Percentiles rank a stretch among this genome's conserved stretches.
Evolutionary conservation across 2,888 invertebrate species (phyloP).

Genomic region (Chydorus sphaericus): DNA sequence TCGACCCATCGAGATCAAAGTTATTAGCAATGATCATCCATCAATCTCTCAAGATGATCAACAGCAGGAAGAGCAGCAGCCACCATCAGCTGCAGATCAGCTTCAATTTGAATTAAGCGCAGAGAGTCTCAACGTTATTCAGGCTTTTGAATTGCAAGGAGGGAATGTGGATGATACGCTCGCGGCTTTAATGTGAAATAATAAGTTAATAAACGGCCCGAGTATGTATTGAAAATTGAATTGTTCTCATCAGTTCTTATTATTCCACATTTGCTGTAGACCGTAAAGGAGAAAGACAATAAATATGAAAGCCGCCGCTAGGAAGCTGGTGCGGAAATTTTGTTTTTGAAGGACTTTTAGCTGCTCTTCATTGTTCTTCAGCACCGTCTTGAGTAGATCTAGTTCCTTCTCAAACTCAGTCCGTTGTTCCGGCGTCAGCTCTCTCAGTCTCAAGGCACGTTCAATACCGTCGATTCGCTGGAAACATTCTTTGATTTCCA

Average conservation of each 20-base stretch:
- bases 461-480: conserved; percentile 6
- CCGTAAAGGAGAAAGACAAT: conserved; percentile 11
- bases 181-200: conserved; percentile 2
- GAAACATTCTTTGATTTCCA: conserved; percentile 1
- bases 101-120: not conserved
- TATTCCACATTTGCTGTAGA: conserved; percentile 1
- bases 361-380: conserved; percentile 11
- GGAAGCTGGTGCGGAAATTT: conserved; percentile 6
- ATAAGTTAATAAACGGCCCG: too few species aligned
- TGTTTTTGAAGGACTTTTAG: conserved; percentile 12
- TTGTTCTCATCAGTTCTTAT: too few species aligned
- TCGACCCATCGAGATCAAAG: conserved; percentile 5
- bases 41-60: not conserved
- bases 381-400: conserved; percentile 6
- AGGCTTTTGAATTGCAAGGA: not conserved
- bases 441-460: conserved; percentile 1
- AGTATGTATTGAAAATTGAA: too few species aligned
- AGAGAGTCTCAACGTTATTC: not conserved
- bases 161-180: conserved; percentile 1
- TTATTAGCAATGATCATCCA: too few species aligned
- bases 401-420: conserved; percentile 6
- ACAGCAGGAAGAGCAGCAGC: too few species aligned
- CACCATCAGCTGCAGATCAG: not conserved
- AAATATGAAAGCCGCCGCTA: conserved; percentile 12
- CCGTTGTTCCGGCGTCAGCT: conserved; percentile 12